A percentile compares a stretch with the other conserved stretches of the same genome.
These are phyloP conservation scores for Mohoua ochrocephala DNA, from an alignment of 2,113 vertebrate genomes.

Conservation along the genomic window DNA sequence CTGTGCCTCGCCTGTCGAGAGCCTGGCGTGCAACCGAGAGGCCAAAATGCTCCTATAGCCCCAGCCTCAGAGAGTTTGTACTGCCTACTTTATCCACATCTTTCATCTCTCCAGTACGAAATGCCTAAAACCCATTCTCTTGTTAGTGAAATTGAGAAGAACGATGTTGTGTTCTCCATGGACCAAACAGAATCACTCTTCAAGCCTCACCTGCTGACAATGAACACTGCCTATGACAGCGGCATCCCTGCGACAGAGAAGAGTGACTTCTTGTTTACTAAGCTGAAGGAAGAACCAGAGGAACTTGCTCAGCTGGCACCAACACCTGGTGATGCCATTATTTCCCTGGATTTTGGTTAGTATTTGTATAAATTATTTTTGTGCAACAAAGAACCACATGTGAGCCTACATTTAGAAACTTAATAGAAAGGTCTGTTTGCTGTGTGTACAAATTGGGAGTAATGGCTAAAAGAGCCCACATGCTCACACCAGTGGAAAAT, in stretches of 20 bases:
- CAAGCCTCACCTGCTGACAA: constrained; percentile 78
- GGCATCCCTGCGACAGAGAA: constrained; percentile 59
- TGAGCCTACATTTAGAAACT: neutral
- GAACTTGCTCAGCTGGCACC: constrained; percentile 92
- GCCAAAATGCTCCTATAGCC: neutral
- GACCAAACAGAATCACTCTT: constrained; percentile 93
- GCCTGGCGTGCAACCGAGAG: neutral
- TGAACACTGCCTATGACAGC: constrained; percentile 78
- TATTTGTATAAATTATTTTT: constrained; percentile 19
- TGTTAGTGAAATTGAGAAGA: constrained; percentile 90
- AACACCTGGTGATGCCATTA: constrained; percentile 87
- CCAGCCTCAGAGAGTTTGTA: neutral
- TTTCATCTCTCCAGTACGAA: neutral
- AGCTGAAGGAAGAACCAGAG: constrained; percentile 94
- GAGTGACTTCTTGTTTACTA: constrained; percentile 82
- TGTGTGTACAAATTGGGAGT: neutral
- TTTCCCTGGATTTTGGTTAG: constrained; percentile 91
- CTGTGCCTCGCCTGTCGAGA: neutral
- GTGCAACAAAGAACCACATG: neutral
- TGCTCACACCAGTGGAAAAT: constrained; percentile 39
- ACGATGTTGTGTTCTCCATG: constrained; percentile 88
- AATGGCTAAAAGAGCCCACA: neutral
- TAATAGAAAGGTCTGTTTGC: neutral
- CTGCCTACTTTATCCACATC: neutral
- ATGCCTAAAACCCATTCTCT: constrained; percentile 29